Conservation (phyloP, 2,888 invertebrate species). For the Steinernema scapterisci region DNA sequence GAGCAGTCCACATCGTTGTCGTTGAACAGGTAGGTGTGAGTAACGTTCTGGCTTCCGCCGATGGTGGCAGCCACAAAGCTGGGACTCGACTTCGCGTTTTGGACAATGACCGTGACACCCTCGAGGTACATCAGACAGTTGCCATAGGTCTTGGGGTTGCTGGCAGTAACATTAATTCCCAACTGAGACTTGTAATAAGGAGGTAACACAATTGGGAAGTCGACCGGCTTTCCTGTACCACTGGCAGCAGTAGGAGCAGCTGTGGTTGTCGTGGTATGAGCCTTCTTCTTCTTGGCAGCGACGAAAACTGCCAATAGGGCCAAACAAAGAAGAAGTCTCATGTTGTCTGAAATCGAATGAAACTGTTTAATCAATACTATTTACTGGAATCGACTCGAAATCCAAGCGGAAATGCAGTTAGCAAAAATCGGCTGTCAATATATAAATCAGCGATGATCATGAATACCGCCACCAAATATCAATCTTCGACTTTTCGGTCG, state of each 20-base stretch:
- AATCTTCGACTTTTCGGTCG: conserved; percentile 30
- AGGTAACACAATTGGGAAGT: conserved; percentile 1
- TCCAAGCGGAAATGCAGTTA: conserved; percentile 16
- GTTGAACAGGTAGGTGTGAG: conserved; percentile 26
- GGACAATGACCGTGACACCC: conserved; percentile 48
- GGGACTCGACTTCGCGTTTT: conserved; percentile 34
- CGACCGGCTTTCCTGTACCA: not conserved
- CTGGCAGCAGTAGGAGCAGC: not conserved
- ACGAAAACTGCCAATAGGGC: not conserved
- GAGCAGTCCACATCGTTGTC: not conserved
- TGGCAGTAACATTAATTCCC: not conserved
- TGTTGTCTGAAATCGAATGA: not conserved
- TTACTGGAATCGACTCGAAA: not conserved
- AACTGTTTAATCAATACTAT: conserved; percentile 11
- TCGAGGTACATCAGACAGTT: conserved; percentile 54
- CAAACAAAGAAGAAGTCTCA: conserved; percentile 30
- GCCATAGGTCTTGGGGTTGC: conserved; percentile 16
- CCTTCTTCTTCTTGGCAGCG: conserved; percentile 17
- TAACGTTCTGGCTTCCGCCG: conserved; percentile 8
- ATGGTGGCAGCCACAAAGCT: conserved; percentile 37
- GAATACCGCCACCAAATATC: conserved; percentile 29
- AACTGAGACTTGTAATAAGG: not conserved
- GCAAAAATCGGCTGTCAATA: conserved; percentile 9
- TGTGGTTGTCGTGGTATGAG: not conserved
- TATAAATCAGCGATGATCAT: conserved; percentile 18